Base-by-base conservation (phyloP, 2,797 vertebrate genomes). In the Gymnodraco acuticeps region DNA sequence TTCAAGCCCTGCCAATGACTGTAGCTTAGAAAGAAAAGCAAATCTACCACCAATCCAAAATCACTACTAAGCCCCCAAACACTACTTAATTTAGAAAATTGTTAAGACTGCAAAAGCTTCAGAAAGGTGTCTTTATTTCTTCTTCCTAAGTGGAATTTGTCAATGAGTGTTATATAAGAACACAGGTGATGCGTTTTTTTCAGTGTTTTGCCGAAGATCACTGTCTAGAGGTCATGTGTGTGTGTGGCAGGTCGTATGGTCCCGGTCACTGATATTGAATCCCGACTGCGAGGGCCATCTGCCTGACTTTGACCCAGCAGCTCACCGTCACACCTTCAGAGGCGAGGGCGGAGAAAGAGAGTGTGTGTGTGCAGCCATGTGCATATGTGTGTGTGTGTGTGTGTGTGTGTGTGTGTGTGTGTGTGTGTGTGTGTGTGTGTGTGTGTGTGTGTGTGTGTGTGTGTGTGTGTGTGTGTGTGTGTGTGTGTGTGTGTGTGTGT, bases 251-350 rank as follows among this genome's bases (percentile, higher is more conserved):
- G 64, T 68, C 65, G 51, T 73, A 80, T 43, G 59, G 55, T 81
- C 73, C 88, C 76, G 70, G 87, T 81, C 82, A 78, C 85, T 43
- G 80, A 80, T 90, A 87, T 84, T 86, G 88, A 88, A 85, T 81
- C 83, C 93, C 75, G 59, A 88, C 92, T 87, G 91, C 64, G 93
- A 87, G 88, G 82, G 70, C 93, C 93, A 94, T 94, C 93, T 93
- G 93, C 89, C 83, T 88, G 91, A 90, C 89, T 89, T 87, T 93
- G 90, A 92, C 87, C 90, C 89, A 83, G 81, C 82, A 77, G 81
- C 83, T 85, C 84, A 80, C 88, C 87, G 72, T 87, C 90, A 90
- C 87, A 89, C 87, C 86, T 89, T 81, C 80, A 84, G 66, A 78
- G 19, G 68, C 61, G 80, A 74, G 58, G 73, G 66, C 62, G 80